A percentile compares a stretch with the other conserved stretches of the same genome.
phyloP scores from a whole-genome alignment of 2,113 vertebrate genomes.

The Pycnonotus jocosus region DNA sequence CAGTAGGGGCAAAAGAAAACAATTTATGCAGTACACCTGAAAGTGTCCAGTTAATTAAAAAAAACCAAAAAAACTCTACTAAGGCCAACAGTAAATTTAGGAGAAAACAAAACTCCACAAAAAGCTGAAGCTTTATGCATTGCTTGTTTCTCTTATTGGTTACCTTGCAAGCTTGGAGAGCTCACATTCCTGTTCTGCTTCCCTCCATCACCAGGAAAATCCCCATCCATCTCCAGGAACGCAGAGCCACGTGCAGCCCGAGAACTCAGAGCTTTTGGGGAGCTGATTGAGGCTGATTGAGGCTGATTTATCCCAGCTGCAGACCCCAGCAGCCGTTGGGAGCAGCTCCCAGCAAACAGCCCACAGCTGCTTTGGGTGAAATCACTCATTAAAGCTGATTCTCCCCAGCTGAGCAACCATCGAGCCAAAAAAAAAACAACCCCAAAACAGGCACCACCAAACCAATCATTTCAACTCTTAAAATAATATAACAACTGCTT shows the following conservation, averaged over 20 bases:
- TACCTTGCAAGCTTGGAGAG: neutral
- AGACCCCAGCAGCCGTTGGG: neutral
- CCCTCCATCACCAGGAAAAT: accelerated
- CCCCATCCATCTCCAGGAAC: accelerated
- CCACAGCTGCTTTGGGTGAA: neutral
- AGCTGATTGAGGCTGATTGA: neutral
- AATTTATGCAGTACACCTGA: accelerated
- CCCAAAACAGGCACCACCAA: neutral
- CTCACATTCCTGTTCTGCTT: accelerated
- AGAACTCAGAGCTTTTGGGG: neutral
- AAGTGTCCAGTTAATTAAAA: accelerated
- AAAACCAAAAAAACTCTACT: neutral
- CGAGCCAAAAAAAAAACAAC: neutral
- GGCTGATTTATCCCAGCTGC: neutral
- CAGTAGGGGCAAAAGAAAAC: accelerated
- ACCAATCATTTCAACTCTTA: neutral
- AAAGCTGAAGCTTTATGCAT: accelerated
- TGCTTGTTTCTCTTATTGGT: neutral
- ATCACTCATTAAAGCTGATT: neutral
- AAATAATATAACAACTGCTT: constrained; percentile 10
- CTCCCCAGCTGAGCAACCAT: neutral
- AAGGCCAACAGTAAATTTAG: neutral
- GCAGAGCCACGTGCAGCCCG: accelerated
- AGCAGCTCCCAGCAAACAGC: neutral
- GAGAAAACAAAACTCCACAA: neutral